Evolutionary conservation across 2,113 vertebrate genomes (phyloP).

Genomic region (Carettochelys insculpta): DNA sequence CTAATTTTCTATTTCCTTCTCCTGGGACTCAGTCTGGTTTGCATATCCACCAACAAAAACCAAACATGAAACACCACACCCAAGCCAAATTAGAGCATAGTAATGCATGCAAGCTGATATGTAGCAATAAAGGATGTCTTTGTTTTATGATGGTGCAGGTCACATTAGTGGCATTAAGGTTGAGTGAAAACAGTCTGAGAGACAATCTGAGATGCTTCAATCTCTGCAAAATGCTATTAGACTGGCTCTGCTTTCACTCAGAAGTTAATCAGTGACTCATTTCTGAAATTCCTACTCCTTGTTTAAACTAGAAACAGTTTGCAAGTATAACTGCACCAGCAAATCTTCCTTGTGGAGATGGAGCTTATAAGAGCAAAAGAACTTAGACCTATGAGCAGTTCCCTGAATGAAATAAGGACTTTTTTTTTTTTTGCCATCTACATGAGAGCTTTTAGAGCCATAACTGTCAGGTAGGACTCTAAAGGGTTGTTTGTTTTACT

Average conservation of each 20-base stretch:
- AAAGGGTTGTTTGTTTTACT: too few species aligned
- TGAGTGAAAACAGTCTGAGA: not conserved
- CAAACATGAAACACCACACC: rapidly evolving
- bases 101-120: not conserved
- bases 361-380: not conserved
- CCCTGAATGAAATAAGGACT: not conserved
- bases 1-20: not conserved
- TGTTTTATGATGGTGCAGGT: not conserved
- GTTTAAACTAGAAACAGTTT: not conserved
- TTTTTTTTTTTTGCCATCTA: not conserved
- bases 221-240: not conserved
- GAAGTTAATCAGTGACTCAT: not conserved
- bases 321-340: not conserved
- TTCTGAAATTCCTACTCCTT: not conserved
- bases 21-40: not conserved
- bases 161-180: rapidly evolving
- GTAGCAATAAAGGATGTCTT: not conserved
- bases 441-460: not conserved
- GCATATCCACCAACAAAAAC: not conserved
- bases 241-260: not conserved
- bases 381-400: not conserved
- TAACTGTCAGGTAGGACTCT: not conserved
- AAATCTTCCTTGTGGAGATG: not conserved
- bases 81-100: not conserved
- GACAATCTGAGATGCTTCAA: not conserved